Conservation (phyloP, 1,140 invertebrate genomes). For the Diabrotica virgifera region DNA sequence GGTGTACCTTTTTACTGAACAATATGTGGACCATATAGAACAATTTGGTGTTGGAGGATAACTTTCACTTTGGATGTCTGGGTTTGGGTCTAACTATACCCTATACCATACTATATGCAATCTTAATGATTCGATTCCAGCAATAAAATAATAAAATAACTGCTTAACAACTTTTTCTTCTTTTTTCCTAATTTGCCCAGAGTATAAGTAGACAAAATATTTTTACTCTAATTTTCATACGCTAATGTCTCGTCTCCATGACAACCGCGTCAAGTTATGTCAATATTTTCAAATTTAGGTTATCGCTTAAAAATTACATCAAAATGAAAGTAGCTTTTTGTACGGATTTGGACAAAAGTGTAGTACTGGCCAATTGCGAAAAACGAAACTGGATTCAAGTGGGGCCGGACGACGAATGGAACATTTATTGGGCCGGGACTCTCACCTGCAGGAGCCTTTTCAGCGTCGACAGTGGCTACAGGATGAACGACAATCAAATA, state of each 20-base stretch:
- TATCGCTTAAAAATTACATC: conserved; percentile 9
- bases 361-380: conserved; percentile 90
- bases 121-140: too few relatives aligned
- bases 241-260: not conserved
- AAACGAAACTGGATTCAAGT: conserved; percentile 90
- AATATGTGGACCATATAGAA: too few relatives aligned
- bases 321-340: conserved; percentile 74
- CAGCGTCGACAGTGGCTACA: conserved; percentile 87
- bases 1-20: too few relatives aligned
- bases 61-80: too few relatives aligned
- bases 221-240: too few relatives aligned
- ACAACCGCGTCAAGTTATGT: not conserved
- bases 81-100: too few relatives aligned
- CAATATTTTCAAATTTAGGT: conserved; percentile 4
- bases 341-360: conserved; percentile 93
- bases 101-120: too few relatives aligned
- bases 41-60: too few relatives aligned
- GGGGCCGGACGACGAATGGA: conserved; percentile 91
- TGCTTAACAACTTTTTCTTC: too few relatives aligned
- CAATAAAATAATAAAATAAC: too few relatives aligned
- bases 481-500: conserved; percentile 87
- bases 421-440: conserved; percentile 94
- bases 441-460: conserved; percentile 87
- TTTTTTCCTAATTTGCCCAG: too few relatives aligned
- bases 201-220: too few relatives aligned